phyloP scores from a whole-genome alignment of 35 echinoderm and acorn worm species.

The Acanthaster planci region DNA sequence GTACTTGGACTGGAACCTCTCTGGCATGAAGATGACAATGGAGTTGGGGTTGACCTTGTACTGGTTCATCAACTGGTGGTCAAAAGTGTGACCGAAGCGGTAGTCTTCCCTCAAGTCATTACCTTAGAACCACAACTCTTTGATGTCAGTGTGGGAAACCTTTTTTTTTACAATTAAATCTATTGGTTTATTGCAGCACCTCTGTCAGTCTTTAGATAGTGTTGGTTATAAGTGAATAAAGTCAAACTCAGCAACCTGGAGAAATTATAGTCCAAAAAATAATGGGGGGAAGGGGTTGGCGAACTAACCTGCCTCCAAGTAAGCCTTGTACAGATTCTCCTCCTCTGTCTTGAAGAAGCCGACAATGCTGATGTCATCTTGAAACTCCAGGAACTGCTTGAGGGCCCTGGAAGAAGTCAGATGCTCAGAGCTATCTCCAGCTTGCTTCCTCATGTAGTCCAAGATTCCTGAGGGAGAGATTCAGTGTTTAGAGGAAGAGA shows the following conservation, averaged over 20 bases:
- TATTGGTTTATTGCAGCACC: not conserved
- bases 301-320: conserved; percentile 83
- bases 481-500: not conserved
- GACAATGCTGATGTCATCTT: conserved; percentile 83
- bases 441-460: conserved; percentile 84
- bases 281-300: too few relatives aligned
- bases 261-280: too few relatives aligned
- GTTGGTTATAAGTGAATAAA: too few relatives aligned
- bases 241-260: too few relatives aligned
- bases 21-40: conserved; percentile 85
- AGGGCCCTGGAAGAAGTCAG: conserved; percentile 63
- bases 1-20: conserved; percentile 85
- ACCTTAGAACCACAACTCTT: conserved; percentile 33
- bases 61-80: conserved; percentile 51
- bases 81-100: conserved; percentile 79
- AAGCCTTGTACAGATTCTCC: conserved; percentile 73
- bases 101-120: conserved; percentile 85
- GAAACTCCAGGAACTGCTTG: conserved; percentile 65
- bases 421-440: conserved; percentile 74
- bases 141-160: not conserved
- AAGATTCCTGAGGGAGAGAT: conserved; percentile 69
- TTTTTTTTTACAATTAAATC: not conserved
- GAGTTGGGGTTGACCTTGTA: conserved; percentile 75
- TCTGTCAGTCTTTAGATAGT: too few relatives aligned
- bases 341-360: conserved; percentile 88